phyloP scores from a whole-genome alignment of 1,140 invertebrate genomes.

The Leptopilina clavipes region DNA sequence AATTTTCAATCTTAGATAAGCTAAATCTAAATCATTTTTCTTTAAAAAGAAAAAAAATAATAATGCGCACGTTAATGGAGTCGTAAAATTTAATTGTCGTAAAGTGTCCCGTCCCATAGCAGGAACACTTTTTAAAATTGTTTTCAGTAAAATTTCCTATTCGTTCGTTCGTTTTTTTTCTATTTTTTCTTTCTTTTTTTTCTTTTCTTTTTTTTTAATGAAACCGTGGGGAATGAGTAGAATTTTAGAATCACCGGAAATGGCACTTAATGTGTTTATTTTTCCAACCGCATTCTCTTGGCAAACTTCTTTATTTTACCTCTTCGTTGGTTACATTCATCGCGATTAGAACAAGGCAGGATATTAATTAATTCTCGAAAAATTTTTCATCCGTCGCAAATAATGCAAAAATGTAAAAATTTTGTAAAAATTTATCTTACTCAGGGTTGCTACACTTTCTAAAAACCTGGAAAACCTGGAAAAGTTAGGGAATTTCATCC shows the following conservation, averaged over 20 bases:
- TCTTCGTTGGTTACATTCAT: not conserved
- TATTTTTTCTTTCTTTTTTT: not conserved
- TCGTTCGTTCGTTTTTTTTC: too few relatives aligned
- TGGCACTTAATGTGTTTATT: slow-evolving; percentile 8
- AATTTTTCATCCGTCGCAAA: too few relatives aligned
- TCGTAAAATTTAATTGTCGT: too few relatives aligned
- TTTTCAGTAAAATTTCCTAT: too few relatives aligned
- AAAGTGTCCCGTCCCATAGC: too few relatives aligned
- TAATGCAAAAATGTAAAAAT: too few relatives aligned
- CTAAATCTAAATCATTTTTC: not conserved
- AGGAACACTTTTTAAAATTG: too few relatives aligned
- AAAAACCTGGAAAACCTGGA: too few relatives aligned
- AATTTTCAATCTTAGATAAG: slow-evolving; percentile 2
- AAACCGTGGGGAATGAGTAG: not conserved
- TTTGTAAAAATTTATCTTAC: too few relatives aligned
- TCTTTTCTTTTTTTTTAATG: not conserved
- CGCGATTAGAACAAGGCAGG: not conserved
- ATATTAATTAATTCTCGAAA: not conserved
- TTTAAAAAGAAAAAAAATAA: not conserved
- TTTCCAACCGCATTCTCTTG: not conserved
- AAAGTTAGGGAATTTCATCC: too few relatives aligned
- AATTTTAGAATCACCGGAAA: not conserved
- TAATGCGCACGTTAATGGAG: too few relatives aligned
- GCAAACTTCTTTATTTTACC: not conserved
- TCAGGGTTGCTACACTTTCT: too few relatives aligned